Evolutionary conservation across 2,888 invertebrate genomes (phyloP), one percentile per base, ranked within the genome.

Genomic region (Augiades crinisus): DNA sequence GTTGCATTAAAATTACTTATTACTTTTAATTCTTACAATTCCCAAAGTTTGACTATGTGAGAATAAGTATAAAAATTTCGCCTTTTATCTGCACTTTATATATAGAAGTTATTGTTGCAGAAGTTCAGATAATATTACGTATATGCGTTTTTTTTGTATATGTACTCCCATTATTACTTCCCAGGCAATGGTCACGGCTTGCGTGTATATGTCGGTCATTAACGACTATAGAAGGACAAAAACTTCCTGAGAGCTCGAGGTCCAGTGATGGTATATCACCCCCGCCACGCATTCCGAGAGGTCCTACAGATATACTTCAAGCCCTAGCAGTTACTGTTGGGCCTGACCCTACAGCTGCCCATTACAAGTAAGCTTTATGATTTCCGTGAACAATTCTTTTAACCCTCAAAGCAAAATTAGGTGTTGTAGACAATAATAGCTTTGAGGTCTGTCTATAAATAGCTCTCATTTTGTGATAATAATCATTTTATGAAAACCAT

Each of bases 281-380:
- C 0, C 96, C 96, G 0, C 91, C 92, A 43, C 90, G 94, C 38
- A 95, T 95, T 67, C 92, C 91, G 30, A 91, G 98, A 63, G 91
- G 93, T 0, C 93, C 96, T 0, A 97, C 97, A 0, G 97, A 96
- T 72, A 93, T 98, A 54, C 78, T 98, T 44, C 91, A 93, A 81
- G 96, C 96, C 2, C 78, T 98, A 55, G 94, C 96, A 33, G 91
- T 92, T 55, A 97, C 97, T 0, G 92, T 96, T 3, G 91, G 92
- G n/a, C 83, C 92, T 34, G 98, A 98, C 78, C 92, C 93, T 2
- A 96, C 96, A 0, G 96, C 96, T n/a, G 91, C 96, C 2, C 95
- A 96, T 75, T 98, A 95, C 75, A 96, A 95, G 90, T 90, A 77
- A 7, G 40, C 5, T 27, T 10, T 27, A 27, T 3, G 8, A 10